Evolutionary conservation across 1,140 invertebrate genomes (phyloP).

Genomic region (Potamilus streckersoni): DNA sequence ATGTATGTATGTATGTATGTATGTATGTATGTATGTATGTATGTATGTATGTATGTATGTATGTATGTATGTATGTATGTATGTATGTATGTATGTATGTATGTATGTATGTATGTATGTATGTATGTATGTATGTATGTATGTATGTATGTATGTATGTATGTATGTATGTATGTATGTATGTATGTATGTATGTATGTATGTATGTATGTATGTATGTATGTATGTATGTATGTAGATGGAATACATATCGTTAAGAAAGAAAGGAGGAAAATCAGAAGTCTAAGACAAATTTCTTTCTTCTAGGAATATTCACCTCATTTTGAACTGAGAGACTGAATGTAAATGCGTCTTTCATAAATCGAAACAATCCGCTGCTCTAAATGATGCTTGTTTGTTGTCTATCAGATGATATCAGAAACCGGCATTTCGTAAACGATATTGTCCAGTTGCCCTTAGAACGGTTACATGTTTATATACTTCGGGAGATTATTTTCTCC

Average conservation of each 20-base stretch:
- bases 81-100: not conserved
- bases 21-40: slow-evolving; percentile 4
- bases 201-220: slow-evolving; percentile 14
- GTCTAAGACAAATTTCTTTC: not conserved
- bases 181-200: slow-evolving; percentile 24
- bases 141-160: not conserved
- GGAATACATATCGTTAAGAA: too few species aligned
- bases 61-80: not conserved
- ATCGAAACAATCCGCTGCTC: too few species aligned
- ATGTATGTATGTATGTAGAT: slow-evolving; percentile 12
- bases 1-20: slow-evolving; percentile 5
- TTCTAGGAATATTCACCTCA: too few species aligned
- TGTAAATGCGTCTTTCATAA: too few species aligned
- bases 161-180: slow-evolving; percentile 18
- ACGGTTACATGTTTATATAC: too few species aligned
- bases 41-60: not conserved
- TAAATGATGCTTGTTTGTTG: too few species aligned
- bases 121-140: not conserved
- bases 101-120: slow-evolving; percentile 3
- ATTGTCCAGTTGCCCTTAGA: too few species aligned
- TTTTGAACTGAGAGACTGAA: too few species aligned
- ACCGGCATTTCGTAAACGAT: too few species aligned
- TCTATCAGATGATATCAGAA: too few species aligned
- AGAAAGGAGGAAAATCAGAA: not conserved
- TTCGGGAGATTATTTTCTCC: too few species aligned